Conservation (phyloP, 2,797 vertebrate species). For the Phoebastria nigripes region DNA sequence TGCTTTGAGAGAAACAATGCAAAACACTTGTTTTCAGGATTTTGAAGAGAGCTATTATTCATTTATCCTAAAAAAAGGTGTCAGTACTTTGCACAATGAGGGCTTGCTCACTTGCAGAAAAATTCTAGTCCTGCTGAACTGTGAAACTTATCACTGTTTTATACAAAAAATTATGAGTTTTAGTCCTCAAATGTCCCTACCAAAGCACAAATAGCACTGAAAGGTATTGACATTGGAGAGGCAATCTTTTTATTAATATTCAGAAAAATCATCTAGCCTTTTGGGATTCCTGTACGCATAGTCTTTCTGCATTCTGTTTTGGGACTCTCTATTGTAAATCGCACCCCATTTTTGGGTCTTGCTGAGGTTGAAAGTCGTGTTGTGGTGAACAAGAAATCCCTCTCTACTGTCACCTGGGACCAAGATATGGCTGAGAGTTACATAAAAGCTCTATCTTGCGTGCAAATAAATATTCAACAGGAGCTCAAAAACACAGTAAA, state of each 20-base stretch:
- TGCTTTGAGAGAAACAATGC: constrained; percentile 8
- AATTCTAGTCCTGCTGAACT: neutral
- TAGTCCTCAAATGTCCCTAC: neutral
- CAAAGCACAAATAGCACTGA: neutral
- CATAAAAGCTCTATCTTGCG: neutral
- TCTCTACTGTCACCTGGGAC: neutral
- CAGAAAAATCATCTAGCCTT: neutral
- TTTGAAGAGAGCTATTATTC: neutral
- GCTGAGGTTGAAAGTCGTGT: neutral
- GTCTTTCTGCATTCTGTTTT: neutral
- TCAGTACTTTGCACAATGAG: neutral
- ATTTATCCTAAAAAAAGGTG: neutral
- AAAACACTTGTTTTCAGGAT: constrained; percentile 19
- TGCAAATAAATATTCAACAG: neutral
- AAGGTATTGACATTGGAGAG: neutral
- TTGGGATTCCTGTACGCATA: neutral
- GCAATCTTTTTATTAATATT: neutral
- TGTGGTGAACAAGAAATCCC: neutral
- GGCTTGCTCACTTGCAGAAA: neutral
- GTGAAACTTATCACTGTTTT: neutral
- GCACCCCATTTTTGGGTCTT: neutral
- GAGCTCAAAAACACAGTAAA: neutral
- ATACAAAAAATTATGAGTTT: neutral
- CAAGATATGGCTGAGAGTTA: neutral
- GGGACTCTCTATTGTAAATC: neutral